Conservation (phyloP, 30 jellyfish, hydroid and myxozoan species). For the Turritopsis rubra region DNA sequence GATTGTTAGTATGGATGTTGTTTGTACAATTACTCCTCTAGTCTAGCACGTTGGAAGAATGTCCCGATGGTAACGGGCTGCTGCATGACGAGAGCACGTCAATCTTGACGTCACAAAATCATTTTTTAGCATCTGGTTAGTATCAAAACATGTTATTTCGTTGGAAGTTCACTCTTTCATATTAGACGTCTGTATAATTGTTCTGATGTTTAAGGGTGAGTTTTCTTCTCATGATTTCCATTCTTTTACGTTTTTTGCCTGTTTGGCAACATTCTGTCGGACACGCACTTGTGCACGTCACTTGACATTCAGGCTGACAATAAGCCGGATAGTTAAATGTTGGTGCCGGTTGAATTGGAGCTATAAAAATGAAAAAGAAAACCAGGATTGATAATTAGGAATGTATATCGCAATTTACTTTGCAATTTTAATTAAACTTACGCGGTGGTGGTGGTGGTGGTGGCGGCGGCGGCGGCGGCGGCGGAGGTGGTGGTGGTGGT, state of each 20-base stretch:
- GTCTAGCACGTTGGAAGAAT: background rate
- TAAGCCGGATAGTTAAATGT: constrained; percentile 21
- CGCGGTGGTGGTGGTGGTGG: constrained; percentile 91
- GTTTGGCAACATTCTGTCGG: constrained; percentile 63
- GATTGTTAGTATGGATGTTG: background rate
- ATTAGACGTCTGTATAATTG: background rate
- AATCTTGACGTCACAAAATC: background rate
- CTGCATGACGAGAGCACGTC: too few relatives aligned
- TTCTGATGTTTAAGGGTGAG: too few relatives aligned
- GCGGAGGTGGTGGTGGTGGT: constrained; percentile 94
- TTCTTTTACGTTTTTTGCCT: constrained; percentile 26
- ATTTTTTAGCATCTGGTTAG: background rate
- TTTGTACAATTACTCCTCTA: background rate
- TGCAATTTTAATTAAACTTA: background rate
- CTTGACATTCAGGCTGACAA: constrained; percentile 59
- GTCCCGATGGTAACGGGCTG: background rate
- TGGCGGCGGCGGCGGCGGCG: constrained; percentile 88
- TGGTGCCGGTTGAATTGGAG: constrained; percentile 46
- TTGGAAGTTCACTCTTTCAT: background rate
- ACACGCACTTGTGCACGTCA: constrained; percentile 50
- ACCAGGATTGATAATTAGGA: background rate
- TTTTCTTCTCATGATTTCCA: constrained; percentile 22
- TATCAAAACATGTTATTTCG: background rate
- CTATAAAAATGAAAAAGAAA: constrained; percentile 28
- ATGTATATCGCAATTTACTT: background rate